phyloP scores from a whole-genome alignment of 2,113 vertebrate species.

The Psephotus haematonotus region DNA sequence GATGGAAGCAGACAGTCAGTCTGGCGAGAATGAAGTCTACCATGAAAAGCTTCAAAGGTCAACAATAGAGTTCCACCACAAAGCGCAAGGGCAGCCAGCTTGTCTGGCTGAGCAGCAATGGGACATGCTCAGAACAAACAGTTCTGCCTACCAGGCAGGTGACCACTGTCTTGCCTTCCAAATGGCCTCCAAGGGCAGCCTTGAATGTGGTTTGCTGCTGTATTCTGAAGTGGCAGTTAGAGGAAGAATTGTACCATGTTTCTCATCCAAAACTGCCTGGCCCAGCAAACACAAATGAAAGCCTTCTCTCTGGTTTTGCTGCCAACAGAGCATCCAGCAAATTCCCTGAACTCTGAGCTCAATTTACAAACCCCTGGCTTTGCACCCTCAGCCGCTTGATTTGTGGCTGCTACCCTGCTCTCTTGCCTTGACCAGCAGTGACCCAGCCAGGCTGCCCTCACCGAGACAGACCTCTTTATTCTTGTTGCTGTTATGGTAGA shows the following conservation, averaged over 20 bases:
- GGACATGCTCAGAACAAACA: not conserved
- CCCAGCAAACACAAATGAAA: not conserved
- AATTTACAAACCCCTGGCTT: not conserved
- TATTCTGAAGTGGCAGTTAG: not conserved
- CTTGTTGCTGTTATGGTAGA: not conserved
- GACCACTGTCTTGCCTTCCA: not conserved
- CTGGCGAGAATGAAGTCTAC: not conserved
- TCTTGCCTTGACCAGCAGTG: not conserved
- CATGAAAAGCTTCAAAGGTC: not conserved
- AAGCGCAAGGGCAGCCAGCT: not conserved
- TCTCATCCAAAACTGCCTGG: not conserved
- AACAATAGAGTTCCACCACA: not conserved
- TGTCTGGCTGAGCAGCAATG: not conserved
- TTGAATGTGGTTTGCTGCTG: not conserved
- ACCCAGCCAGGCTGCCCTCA: not conserved
- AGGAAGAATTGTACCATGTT: not conserved
- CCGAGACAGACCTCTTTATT: not conserved
- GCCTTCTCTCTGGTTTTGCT: not conserved
- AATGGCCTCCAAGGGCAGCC: fast-evolving
- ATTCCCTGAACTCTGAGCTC: not conserved
- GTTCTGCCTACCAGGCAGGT: not conserved
- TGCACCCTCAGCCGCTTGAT: fast-evolving
- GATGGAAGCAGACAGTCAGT: not conserved
- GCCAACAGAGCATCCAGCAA: not conserved
- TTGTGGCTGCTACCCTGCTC: not conserved